These are phyloP conservation scores for Agriopis leucophaearia DNA, from an alignment of 2,888 invertebrate genomes.

Conservation along the genomic window DNA sequence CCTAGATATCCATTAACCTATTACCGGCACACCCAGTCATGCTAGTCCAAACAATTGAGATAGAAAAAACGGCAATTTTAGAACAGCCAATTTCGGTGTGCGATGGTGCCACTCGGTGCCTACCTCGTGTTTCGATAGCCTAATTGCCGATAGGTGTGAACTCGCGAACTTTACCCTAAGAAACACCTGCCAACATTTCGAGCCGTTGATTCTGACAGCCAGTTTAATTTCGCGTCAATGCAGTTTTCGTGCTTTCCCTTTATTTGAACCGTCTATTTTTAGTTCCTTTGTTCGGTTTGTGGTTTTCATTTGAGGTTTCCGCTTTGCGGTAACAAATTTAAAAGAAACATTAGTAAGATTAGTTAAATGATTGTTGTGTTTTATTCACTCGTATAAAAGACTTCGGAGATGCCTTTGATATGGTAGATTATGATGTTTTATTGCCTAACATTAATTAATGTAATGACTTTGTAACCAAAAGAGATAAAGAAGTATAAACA, in stretches of 20 bases:
- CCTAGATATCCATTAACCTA: constrained; percentile 43
- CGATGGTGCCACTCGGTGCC: constrained; percentile 54
- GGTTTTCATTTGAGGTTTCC: constrained; percentile 22
- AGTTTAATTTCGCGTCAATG: constrained; percentile 52
- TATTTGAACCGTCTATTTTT: constrained; percentile 41
- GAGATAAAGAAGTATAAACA: not conserved
- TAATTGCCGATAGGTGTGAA: constrained; percentile 66
- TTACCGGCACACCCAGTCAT: constrained; percentile 43
- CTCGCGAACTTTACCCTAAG: constrained; percentile 34
- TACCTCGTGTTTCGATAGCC: constrained; percentile 46
- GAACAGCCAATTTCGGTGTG: constrained; percentile 42
- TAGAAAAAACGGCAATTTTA: constrained; percentile 45
- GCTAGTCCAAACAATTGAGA: constrained; percentile 44
- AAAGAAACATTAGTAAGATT: not conserved
- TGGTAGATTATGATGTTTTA: not conserved
- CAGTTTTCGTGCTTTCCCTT: constrained; percentile 37
- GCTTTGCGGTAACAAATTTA: constrained; percentile 16
- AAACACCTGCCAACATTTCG: constrained; percentile 44
- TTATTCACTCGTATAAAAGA: not conserved
- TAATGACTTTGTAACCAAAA: not conserved
- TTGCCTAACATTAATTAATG: not conserved
- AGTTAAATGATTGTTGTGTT: not conserved
- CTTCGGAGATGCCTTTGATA: constrained; percentile 4
- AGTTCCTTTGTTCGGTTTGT: constrained; percentile 37
- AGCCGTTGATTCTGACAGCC: constrained; percentile 54